Conservation (phyloP, 2,797 vertebrate species). For the Myotis myotis region DNA sequence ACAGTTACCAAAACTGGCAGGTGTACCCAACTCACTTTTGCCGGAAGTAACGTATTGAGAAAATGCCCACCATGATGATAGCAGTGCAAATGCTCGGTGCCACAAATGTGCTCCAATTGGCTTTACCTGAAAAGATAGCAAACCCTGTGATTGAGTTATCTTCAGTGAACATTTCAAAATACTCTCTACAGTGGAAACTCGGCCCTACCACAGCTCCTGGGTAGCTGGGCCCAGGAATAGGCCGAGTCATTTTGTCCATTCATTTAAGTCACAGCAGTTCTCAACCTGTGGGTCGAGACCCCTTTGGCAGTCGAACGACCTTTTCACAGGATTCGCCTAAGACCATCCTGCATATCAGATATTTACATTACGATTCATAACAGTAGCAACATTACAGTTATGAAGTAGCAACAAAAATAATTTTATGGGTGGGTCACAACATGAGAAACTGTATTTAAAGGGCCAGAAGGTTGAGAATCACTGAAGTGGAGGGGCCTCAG, state of each 20-base stretch:
- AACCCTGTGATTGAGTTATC: background rate
- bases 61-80: slow-evolving; percentile 81
- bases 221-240: background rate
- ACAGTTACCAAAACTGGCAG: background rate
- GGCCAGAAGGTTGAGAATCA: no score
- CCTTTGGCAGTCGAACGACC: no score
- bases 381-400: no score
- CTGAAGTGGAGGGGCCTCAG: background rate
- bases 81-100: slow-evolving; percentile 67
- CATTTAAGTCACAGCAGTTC: background rate
- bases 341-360: no score
- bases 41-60: slow-evolving; percentile 78
- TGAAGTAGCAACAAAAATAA: no score
- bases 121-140: slow-evolving; percentile 68
- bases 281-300: no score
- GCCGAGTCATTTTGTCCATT: background rate
- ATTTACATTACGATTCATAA: no score
- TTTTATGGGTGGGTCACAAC: no score
- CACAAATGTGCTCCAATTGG: slow-evolving; percentile 35
- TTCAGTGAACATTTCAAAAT: background rate
- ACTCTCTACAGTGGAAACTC: background rate
- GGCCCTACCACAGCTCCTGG: background rate
- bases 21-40: slow-evolving; percentile 85
- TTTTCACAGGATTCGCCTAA: no score
- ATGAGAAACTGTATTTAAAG: no score